Conservation (phyloP, 2,797 vertebrate genomes). For the Taenioides sp. region DNA sequence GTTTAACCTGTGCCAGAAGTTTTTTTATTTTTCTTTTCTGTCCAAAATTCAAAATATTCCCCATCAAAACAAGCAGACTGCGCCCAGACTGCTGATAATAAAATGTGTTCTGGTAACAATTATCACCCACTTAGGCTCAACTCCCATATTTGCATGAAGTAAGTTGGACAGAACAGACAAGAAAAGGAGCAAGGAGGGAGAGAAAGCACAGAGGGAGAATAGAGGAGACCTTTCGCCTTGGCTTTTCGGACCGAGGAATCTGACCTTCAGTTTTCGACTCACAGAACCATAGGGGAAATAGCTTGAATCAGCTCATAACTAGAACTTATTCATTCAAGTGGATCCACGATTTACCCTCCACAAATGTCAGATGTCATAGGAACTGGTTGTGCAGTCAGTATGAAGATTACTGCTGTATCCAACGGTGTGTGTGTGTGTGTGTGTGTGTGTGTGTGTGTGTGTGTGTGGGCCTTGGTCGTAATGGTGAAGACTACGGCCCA, state of each 20-base stretch:
- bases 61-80: slow-evolving; percentile 54
- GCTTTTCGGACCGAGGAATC: slow-evolving; percentile 32
- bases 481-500: slow-evolving; percentile 63
- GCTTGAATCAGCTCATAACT: slow-evolving; percentile 59
- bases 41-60: slow-evolving; percentile 46
- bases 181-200: background rate
- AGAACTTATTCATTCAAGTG: slow-evolving; percentile 67
- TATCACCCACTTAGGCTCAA: slow-evolving; percentile 70
- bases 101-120: slow-evolving; percentile 71
- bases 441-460: slow-evolving; percentile 2
- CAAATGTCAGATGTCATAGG: slow-evolving; percentile 73
- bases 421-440: slow-evolving; percentile 9
- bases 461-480: slow-evolving; percentile 43
- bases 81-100: slow-evolving; percentile 71
- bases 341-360: slow-evolving; percentile 67
- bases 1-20: slow-evolving; percentile 28
- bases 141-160: slow-evolving; percentile 65
- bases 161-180: slow-evolving; percentile 52
- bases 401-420: slow-evolving; percentile 65
- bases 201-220: background rate
- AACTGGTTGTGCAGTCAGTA: slow-evolving; percentile 65
- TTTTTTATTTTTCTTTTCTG: background rate
- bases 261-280: slow-evolving; percentile 68
- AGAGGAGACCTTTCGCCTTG: slow-evolving; percentile 6
- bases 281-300: slow-evolving; percentile 46